phyloP scores from a whole-genome alignment of 2,113 vertebrate species.

The Calypte anna region DNA sequence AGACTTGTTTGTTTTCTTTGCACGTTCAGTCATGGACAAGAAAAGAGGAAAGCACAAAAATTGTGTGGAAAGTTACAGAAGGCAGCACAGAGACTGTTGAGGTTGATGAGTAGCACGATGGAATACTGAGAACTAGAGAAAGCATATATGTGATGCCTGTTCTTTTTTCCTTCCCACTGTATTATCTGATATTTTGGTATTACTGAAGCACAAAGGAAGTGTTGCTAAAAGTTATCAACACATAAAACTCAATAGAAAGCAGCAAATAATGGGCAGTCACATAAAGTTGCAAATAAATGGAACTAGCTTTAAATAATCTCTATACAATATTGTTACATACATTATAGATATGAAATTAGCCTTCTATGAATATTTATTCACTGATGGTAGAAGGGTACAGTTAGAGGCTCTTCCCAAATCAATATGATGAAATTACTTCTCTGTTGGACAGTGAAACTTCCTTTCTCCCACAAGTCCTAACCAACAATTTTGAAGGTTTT shows the following conservation, averaged over 20 bases:
- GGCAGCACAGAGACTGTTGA: not conserved
- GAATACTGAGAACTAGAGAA: not conserved
- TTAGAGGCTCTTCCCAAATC: not conserved
- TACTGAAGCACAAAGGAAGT: not conserved
- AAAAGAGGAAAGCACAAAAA: not conserved
- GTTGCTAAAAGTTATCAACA: not conserved
- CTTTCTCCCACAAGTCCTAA: not conserved
- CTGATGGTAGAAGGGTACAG: not conserved
- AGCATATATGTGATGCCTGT: not conserved
- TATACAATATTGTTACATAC: not conserved
- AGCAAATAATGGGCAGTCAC: not conserved
- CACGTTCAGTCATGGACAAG: not conserved
- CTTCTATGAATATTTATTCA: not conserved
- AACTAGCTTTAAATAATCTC: not conserved
- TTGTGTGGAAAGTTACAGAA: not conserved
- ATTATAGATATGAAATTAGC: not conserved
- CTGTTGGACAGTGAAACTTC: not conserved
- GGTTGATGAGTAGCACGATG: not conserved
- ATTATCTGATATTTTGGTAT: not conserved
- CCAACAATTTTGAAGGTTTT: not conserved
- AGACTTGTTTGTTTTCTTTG: not conserved
- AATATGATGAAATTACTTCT: not conserved
- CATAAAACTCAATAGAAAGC: not conserved
- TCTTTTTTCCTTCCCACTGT: not conserved
- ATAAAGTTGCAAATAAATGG: not conserved